phyloP scores from a whole-genome alignment of 2,797 vertebrate species.

The Silurus aristotelis region DNA sequence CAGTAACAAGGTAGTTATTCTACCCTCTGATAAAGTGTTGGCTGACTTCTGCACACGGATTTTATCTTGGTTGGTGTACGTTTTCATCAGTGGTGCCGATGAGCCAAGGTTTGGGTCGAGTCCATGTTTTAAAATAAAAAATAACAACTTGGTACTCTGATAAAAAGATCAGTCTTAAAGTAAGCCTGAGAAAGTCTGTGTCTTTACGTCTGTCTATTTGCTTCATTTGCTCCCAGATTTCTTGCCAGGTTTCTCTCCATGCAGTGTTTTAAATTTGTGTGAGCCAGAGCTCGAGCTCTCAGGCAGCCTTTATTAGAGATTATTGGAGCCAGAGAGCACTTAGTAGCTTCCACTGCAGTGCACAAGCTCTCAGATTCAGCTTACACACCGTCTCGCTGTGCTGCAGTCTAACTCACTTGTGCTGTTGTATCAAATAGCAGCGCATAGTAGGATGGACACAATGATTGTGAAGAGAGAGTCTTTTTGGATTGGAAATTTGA shows the following conservation, averaged over 20 bases:
- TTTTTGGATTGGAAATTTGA: background rate
- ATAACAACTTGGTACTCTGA: background rate
- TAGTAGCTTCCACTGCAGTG: conserved; percentile 35
- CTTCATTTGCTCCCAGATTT: background rate
- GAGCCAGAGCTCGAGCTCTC: conserved; percentile 29
- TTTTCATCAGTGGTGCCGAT: background rate
- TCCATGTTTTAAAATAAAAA: background rate
- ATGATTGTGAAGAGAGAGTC: background rate
- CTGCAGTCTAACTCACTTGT: conserved; percentile 28
- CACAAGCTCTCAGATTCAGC: conserved; percentile 4
- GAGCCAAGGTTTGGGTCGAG: background rate
- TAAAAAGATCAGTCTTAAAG: background rate
- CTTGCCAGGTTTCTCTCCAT: background rate
- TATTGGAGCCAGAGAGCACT: conserved; percentile 37
- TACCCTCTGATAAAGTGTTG: background rate
- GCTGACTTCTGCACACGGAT: background rate
- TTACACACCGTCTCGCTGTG: conserved; percentile 17
- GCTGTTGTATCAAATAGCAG: conserved; percentile 24
- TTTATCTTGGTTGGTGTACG: background rate
- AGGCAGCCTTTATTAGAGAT: conserved; percentile 20
- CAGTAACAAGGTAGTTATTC: background rate
- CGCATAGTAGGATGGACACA: background rate
- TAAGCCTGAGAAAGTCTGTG: too few relatives aligned
- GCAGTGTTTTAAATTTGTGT: background rate
- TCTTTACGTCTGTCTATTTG: background rate